Percentiles rank a stretch among this genome's conserved stretches.
Conservation (phyloP, 2,888 invertebrate genomes). For the Homarus gammarus region DNA sequence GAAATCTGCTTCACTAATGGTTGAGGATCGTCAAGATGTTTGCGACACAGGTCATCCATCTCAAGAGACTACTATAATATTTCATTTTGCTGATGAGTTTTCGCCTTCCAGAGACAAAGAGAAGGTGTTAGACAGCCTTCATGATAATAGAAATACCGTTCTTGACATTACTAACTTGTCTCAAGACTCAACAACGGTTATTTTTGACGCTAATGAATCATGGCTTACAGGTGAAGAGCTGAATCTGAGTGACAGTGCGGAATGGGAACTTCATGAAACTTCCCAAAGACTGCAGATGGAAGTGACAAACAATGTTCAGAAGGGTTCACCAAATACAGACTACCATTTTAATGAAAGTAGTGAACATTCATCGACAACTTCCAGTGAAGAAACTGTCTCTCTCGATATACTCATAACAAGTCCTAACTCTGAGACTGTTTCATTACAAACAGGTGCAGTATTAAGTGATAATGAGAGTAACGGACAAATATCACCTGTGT, state of each 20-base stretch:
- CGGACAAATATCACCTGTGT: too few species aligned
- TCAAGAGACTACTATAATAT: background rate
- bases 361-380: background rate
- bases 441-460: too few species aligned
- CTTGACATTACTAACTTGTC: background rate
- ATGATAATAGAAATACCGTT: background rate
- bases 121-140: background rate
- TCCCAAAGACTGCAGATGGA: background rate
- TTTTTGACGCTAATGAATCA: background rate
- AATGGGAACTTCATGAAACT: background rate
- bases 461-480: background rate
- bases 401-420: background rate
- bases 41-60: background rate
- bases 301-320: background rate
- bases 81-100: background rate
- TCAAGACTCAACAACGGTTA: background rate
- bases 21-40: background rate
- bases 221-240: background rate
- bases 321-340: background rate
- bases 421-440: background rate
- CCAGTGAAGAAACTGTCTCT: background rate
- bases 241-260: background rate
- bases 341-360: background rate
- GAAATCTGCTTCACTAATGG: background rate
- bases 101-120: background rate